phyloP scores from a whole-genome alignment of 2,113 vertebrate genomes.

The Ceyx melanurus region DNA sequence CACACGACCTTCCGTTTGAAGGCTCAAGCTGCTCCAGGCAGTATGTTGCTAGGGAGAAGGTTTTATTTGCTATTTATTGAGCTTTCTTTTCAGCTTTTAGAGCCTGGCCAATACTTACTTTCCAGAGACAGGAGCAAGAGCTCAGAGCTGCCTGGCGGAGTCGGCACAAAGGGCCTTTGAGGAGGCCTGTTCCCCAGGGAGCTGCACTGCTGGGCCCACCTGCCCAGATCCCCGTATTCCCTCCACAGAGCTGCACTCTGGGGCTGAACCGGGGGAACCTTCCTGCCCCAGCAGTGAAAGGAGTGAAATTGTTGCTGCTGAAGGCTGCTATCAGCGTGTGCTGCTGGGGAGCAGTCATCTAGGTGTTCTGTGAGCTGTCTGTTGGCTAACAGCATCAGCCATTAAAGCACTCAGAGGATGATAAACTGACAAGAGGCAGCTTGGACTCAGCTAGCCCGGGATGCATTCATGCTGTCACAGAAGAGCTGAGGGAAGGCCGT shows the following conservation, averaged over 20 bases:
- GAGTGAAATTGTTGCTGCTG: rapidly evolving
- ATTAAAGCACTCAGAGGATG: no score
- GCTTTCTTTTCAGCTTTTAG: slow-evolving; percentile 42
- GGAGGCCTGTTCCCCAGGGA: slow-evolving; percentile 30
- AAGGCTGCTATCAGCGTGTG: rapidly evolving
- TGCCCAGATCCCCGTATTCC: not conserved
- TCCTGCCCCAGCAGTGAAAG: not conserved
- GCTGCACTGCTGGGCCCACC: not conserved
- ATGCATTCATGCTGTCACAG: rapidly evolving
- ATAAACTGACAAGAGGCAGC: not conserved
- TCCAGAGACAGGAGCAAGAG: not conserved
- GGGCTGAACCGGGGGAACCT: rapidly evolving
- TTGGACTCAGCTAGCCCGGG: not conserved
- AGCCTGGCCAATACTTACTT: slow-evolving; percentile 28
- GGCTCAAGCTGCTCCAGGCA: slow-evolving; percentile 47
- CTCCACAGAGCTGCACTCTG: not conserved
- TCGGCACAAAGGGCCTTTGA: slow-evolving; percentile 72
- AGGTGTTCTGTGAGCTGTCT: rapidly evolving
- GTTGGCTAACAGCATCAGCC: not conserved
- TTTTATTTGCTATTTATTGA: slow-evolving; percentile 50
- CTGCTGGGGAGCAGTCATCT: not conserved
- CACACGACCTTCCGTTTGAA: slow-evolving; percentile 58
- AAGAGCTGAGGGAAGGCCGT: not conserved
- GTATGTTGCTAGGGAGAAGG: slow-evolving; percentile 67
- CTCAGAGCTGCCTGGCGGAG: slow-evolving; percentile 36